Percentiles rank a stretch among this genome's conserved stretches.
phyloP scores from a whole-genome alignment of 1,140 invertebrate species.

The Archivesica marissinica region DNA sequence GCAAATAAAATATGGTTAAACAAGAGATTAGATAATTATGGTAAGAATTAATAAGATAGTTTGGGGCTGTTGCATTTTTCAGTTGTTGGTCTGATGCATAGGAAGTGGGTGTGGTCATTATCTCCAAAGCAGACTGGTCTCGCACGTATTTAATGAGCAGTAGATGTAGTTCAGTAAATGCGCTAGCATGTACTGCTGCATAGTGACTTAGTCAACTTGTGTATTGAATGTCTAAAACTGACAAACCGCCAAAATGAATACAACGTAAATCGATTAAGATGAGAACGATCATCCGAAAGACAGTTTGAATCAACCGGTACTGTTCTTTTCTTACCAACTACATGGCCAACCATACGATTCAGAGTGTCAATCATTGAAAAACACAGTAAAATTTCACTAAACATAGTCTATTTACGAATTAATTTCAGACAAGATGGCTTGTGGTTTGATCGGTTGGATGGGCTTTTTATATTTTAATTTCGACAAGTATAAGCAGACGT shows the following conservation, averaged over 20 bases:
- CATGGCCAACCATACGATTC: background rate
- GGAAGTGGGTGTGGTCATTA: too few relatives aligned
- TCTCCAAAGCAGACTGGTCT: too few relatives aligned
- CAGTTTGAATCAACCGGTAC: slow-evolving; percentile 12
- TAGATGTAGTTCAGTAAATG: too few relatives aligned
- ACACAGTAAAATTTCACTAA: background rate
- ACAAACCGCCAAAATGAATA: slow-evolving; percentile 53
- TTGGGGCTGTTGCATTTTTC: too few relatives aligned
- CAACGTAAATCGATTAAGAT: slow-evolving; percentile 24
- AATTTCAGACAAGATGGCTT: slow-evolving; percentile 61
- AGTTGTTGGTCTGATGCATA: too few relatives aligned
- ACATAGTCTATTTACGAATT: slow-evolving; percentile 53
- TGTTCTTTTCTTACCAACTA: slow-evolving; percentile 44
- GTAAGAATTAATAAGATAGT: too few relatives aligned
- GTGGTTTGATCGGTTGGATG: slow-evolving; percentile 24
- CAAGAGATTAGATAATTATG: too few relatives aligned
- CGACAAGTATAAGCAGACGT: background rate
- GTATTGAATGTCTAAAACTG: too few relatives aligned
- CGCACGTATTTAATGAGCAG: too few relatives aligned
- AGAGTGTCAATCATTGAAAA: background rate
- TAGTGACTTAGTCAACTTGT: too few relatives aligned
- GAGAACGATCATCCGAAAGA: background rate
- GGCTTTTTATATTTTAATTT: slow-evolving; percentile 2
- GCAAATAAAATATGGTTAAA: too few relatives aligned
- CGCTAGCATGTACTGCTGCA: too few relatives aligned